Base-by-base conservation (phyloP, 1,140 invertebrate species). In the Drosophila funebris region DNA sequence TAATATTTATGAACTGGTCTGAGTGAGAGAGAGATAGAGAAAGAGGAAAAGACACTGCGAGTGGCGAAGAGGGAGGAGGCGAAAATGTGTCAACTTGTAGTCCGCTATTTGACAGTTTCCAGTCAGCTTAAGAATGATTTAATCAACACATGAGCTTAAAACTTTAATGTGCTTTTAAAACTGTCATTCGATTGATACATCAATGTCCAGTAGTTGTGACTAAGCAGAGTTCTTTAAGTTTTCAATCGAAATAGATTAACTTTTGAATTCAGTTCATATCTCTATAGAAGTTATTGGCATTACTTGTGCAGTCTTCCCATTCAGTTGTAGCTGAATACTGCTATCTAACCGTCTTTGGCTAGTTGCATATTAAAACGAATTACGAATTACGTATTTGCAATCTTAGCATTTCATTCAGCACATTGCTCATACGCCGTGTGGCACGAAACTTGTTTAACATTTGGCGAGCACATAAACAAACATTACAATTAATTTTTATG, bases 401-500 rank as follows among this genome's bases (percentile, higher is more conserved):
- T 31, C 37, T 20, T 4, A 11, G 31, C 31, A 44, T 44, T 20
- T 52, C 18, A 37, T 41, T 41, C 36, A 41, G 13, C 27, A 60
- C 39, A 57, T 72, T 72, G 39, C 70, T 36, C 63, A 73, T 73
- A 68, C 70, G 70, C 54, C 70, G 54, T 33, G 56, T 68, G 22
- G 63, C 53, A 52, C n/a, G 52, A 73, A 74, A 77, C 74, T 70
- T 70, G 74, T 74, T 74, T 62, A 67, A 78, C 73, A 76, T 62
- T 74, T 70, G n/a, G 61, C 61, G 79, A 83, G 73, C 83, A 69
- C 83, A 87, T 88, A 88, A 88, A 88, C 79, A 88, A 88, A 88
- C 76, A 88, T 88, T 79, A 88, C 84, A 88, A 88, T 88, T 88
- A 88, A 83, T 78, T 88, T 87, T 87, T 87, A 87, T 87, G 78